Evolutionary conservation across 2,888 invertebrate species (phyloP), one percentile per base, ranked within the genome.

Genomic region (Drosophila anomalata): DNA sequence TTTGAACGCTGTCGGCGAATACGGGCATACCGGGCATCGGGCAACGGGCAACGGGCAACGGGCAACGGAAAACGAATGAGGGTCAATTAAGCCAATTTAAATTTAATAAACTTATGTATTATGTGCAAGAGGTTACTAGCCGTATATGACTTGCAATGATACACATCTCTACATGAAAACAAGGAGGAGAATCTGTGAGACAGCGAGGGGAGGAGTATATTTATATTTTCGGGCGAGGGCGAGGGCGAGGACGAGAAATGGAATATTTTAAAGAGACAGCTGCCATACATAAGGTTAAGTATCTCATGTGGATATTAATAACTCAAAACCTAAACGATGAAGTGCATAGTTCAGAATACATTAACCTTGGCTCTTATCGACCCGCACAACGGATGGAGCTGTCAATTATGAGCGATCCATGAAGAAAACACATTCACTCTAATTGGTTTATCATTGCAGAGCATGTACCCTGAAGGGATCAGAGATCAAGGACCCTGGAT

Each of bases 21-120:
- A 74, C 57, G 41, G 41, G 33, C 58, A 59, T n/a, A 33, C n/a
- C 74, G 56, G 71, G 58, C 39, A 9, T 63, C 65, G 73, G 65
- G 61, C 60, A 55, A 71, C 82, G 87, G 85, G 33, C 58, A 59
- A 76, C 82, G 87, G 85, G 61, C 60, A 55, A 71, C 82, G 87
- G 85, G 33, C 58, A 59, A 76, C 82, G 87, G 85, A 87, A 84
- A 85, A 80, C 85, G 87, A 89, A 90, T 89, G 90, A 89, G 90
- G 92, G 91, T 91, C 91, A 91, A 91, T 91, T 91, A 91, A 91
- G 91, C 88, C 91, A 91, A 91, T 91, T 91, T 91, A 91, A 91
- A 92, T 91, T 91, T 91, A 91, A 92, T 91, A 91, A 91, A 91
- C 89, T 90, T 91, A 91, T 83, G 82, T 83, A 83, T 91, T 90